Conservation (phyloP, 1,140 invertebrate genomes). For the Bicyclus anynana region DNA sequence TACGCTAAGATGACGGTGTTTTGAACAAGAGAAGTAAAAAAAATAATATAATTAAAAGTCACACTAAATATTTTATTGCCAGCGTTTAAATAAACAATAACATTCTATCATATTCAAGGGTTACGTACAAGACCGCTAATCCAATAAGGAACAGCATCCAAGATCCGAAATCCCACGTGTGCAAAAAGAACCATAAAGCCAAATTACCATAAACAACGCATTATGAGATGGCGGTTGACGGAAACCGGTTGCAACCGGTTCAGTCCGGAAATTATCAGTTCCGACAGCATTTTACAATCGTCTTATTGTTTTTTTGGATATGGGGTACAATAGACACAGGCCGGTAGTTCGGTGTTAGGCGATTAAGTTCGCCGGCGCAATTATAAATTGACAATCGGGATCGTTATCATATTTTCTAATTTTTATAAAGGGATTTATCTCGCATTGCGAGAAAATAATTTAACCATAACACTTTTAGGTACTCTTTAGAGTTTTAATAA, state of each 20-base stretch:
- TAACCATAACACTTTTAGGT: too few relatives aligned
- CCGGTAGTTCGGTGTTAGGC: conserved; percentile 43
- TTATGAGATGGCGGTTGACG: conserved; percentile 49
- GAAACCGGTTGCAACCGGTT: conserved; percentile 52
- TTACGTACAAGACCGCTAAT: conserved; percentile 54
- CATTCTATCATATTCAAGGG: conserved; percentile 6
- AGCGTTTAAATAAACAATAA: conserved; percentile 1
- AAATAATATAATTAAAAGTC: not conserved
- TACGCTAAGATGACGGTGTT: too few relatives aligned
- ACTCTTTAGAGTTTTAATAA: too few relatives aligned
- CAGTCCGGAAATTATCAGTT: conserved; percentile 50
- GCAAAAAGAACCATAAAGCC: conserved; percentile 48
- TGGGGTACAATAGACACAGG: conserved; percentile 41
- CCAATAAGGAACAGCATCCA: conserved; percentile 46
- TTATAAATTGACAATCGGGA: not conserved
- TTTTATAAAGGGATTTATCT: too few relatives aligned
- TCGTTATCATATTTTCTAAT: not conserved
- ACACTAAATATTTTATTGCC: not conserved
- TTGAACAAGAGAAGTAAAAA: too few relatives aligned
- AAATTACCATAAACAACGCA: conserved; percentile 74
- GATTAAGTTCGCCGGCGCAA: conserved; percentile 34
- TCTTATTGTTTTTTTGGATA: conserved; percentile 51
- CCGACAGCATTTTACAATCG: conserved; percentile 59
- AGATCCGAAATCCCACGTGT: conserved; percentile 32
- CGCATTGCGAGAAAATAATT: too few relatives aligned